Base-by-base conservation (phyloP, 2,888 invertebrate species). In the Caenorhabditis afra region DNA sequence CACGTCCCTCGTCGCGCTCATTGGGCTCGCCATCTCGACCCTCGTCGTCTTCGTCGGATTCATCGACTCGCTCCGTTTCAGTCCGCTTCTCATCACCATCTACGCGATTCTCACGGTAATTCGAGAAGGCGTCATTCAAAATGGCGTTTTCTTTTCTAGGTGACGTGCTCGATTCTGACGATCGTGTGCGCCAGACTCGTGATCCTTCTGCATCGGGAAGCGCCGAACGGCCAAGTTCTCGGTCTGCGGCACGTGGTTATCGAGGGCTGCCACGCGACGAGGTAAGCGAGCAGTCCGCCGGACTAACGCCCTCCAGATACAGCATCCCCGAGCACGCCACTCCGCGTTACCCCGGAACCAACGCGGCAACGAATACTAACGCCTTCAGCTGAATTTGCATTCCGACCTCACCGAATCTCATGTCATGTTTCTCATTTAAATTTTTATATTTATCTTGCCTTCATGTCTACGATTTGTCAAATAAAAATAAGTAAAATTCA, bases 21-120 rank as follows among this genome's bases (percentile, higher is more conserved):
- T 85, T 44, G 61, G 73, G 39, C 71, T 80, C 59, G 62, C 57
- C 10, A 78, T 86, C 64, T 77, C 81, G 2, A 67, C 79, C 4
- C 76, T 86, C 18, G 81, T 84, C 58, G 71, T 76, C 18, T 59
- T 83, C 39, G 76, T 86, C 52, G 81, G 70, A 1, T 74, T 84
- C 59, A 71, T 86, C 64, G 84, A 86, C 53, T 83, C 86, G 8
- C 71, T 86, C 16, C 81, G 84, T 20, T 86, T 80, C 74, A 74
- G 62, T 1, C 8, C 64, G 45, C 44, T 66, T n/a, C 70, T 83
- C 37, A 85, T 83, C 37, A 20, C 85, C 45, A 71, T 62, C 39
- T 84, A 84, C 35, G 68, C 66, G n/a, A 53, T 86, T 44, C 70
- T 84, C 16, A 58, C 73, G 67, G 84, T 86, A 41, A 64, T 45